Evolutionary conservation across 2,797 vertebrate species (phyloP).

Genomic region (Glossophaga mutica): DNA sequence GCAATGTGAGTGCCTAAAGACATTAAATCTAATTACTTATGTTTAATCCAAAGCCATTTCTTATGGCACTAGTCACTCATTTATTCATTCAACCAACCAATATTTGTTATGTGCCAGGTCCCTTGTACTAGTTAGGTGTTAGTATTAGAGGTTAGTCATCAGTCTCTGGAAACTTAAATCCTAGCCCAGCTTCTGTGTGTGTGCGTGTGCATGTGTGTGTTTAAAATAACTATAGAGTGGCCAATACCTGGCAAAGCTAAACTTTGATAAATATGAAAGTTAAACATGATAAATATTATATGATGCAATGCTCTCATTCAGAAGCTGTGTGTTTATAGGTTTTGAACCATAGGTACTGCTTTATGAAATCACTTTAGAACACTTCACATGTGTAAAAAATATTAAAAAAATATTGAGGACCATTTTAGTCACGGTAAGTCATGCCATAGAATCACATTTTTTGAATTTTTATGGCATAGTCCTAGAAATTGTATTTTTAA

Average conservation of each 20-base stretch:
- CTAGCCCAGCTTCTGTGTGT: not conserved
- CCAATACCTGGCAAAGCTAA: not conserved
- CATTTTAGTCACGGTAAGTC: not conserved
- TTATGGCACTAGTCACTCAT: not conserved
- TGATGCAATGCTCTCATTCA: not conserved
- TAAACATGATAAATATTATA: not conserved
- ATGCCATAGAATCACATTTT: not conserved
- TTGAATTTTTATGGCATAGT: not conserved
- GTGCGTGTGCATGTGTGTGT: not conserved
- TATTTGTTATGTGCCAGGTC: not conserved
- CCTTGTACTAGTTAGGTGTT: not conserved
- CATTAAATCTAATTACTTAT: constrained; percentile 50
- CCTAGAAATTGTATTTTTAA: not conserved
- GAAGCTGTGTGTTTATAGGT: not conserved
- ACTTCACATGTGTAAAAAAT: not conserved
- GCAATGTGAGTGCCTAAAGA: constrained; percentile 28
- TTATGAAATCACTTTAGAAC: not conserved
- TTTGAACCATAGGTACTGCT: not conserved
- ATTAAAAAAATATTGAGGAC: not conserved
- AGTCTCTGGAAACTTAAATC: not conserved
- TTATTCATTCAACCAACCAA: constrained; percentile 35
- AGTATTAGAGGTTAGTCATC: not conserved
- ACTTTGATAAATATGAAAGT: not conserved
- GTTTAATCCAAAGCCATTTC: constrained; percentile 12
- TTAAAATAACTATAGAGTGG: not conserved